phyloP scores from a whole-genome alignment of 53 echinoderm and acorn worm species.

The Echinometra lucunter region DNA sequence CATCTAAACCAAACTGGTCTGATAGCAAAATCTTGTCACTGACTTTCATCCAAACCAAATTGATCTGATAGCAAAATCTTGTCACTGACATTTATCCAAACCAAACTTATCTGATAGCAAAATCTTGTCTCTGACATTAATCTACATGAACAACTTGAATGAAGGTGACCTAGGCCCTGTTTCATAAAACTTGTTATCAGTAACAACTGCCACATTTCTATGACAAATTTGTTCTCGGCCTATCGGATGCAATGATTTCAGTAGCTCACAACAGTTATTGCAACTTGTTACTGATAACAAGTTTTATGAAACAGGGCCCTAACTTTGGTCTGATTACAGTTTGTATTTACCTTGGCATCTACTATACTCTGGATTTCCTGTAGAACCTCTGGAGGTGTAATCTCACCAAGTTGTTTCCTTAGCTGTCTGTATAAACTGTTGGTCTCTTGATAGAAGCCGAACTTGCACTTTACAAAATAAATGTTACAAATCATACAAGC shows the following conservation, averaged over 20 bases:
- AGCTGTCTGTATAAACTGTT: conserved; percentile 80
- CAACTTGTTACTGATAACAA: too few relatives aligned
- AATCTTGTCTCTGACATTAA: not conserved
- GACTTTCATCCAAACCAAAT: too few relatives aligned
- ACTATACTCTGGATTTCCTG: conserved; percentile 83
- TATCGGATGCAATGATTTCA: too few relatives aligned
- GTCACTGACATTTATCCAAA: not conserved
- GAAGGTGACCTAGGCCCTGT: too few relatives aligned
- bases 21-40: too few relatives aligned
- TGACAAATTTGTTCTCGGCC: too few relatives aligned
- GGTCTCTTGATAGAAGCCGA: conserved; percentile 80
- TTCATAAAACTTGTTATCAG: too few relatives aligned
- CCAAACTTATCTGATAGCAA: not conserved
- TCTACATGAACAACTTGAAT: not conserved
- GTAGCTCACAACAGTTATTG: too few relatives aligned
- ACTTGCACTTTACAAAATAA: conserved; percentile 74
- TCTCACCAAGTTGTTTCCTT: conserved; percentile 75
- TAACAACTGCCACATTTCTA: too few relatives aligned
- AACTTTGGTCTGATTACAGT: too few relatives aligned
- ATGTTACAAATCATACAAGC: not conserved
- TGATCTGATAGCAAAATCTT: not conserved
- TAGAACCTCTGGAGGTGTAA: conserved; percentile 78
- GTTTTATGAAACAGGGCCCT: too few relatives aligned
- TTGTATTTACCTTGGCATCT: conserved; percentile 77
- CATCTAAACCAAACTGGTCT: too few relatives aligned